phyloP scores from a whole-genome alignment of 1,140 invertebrate species.

The Sinella curviseta region DNA sequence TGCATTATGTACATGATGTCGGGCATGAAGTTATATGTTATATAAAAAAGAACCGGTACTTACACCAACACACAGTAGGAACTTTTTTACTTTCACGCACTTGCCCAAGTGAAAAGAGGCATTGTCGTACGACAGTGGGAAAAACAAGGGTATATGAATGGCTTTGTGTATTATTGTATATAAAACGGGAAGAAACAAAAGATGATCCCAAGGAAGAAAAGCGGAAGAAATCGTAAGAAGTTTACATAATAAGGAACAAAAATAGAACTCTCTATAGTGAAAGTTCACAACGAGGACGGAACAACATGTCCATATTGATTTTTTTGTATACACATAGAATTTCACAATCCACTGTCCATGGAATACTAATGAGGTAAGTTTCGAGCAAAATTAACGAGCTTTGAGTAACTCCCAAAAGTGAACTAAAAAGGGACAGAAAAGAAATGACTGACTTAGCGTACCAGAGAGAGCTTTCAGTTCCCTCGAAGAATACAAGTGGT shows the following conservation, averaged over 20 bases:
- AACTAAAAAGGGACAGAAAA: not conserved
- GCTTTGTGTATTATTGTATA: too few relatives aligned
- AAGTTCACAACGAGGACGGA: not conserved
- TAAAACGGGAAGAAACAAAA: not conserved
- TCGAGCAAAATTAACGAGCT: constrained; percentile 18
- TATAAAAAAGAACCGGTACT: too few relatives aligned
- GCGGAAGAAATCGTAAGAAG: not conserved
- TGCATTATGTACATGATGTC: too few relatives aligned
- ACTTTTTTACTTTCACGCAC: not conserved
- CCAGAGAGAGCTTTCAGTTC: not conserved
- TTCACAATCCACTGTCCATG: constrained; percentile 25
- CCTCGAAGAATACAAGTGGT: not conserved
- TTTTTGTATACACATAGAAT: constrained; percentile 14
- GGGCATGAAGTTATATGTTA: too few relatives aligned
- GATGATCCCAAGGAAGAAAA: not conserved
- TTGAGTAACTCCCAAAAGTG: constrained; percentile 25
- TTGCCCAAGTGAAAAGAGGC: not conserved
- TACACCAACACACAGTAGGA: too few relatives aligned
- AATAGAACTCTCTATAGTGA: not conserved
- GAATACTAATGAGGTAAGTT: constrained; percentile 24
- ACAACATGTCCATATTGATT: constrained; percentile 24
- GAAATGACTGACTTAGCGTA: constrained; percentile 13
- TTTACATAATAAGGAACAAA: constrained; percentile 14
- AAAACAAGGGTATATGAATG: too few relatives aligned
- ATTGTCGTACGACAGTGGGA: not conserved